Base-by-base conservation (phyloP, 2,888 invertebrate species). In the Phalera bucephala region DNA sequence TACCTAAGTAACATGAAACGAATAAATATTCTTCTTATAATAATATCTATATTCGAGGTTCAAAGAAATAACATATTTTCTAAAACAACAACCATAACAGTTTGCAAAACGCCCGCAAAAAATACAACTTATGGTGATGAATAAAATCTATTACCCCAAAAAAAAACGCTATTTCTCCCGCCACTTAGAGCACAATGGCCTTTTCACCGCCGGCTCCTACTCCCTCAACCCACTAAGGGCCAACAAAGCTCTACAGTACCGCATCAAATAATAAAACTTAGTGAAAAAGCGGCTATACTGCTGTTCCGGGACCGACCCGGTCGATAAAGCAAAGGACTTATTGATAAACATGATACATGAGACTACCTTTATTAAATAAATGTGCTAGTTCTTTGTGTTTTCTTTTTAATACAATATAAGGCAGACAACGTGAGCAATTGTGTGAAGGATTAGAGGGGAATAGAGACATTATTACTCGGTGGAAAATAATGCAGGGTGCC, bases 261-360 rank as follows among this genome's bases (percentile, higher is more conserved):
- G 67, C 75, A 74, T 76, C 72, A 75, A 80, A 80, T 74, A 80
- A 78, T 76, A 78, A 75, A 70, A 68, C 66, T 68, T 65, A 62
- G 64, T 56, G 61, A 59, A 68, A 48, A 72, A 72, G 53, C 50
- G 49, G 46, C 55, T 42, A 29, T 46, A 40, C 33, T 41, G 33
- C 34, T 47, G 34, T 40, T 35, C 45, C 48, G 41, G 44, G 27
- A 9, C 27, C 14, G 26, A 35, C 44, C 40, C 39, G 63, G 59
- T 67, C 63, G 65, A 69, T 70, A 56, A 34, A 48, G 49, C 36
- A 40, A 35, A 57, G 51, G 52, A 55, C 57, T 62, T 71, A 68
- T 75, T 74, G 73, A 70, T 67, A 70, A 67, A 72, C 52, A 64
- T 58, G 45, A 54, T 52, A 40, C 38, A 58, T 44, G 40, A 23